Percentiles rank a stretch among this genome's conserved stretches.
phyloP scores from a whole-genome alignment of 2,888 invertebrate genomes.

The Rhabditoides inermis region DNA sequence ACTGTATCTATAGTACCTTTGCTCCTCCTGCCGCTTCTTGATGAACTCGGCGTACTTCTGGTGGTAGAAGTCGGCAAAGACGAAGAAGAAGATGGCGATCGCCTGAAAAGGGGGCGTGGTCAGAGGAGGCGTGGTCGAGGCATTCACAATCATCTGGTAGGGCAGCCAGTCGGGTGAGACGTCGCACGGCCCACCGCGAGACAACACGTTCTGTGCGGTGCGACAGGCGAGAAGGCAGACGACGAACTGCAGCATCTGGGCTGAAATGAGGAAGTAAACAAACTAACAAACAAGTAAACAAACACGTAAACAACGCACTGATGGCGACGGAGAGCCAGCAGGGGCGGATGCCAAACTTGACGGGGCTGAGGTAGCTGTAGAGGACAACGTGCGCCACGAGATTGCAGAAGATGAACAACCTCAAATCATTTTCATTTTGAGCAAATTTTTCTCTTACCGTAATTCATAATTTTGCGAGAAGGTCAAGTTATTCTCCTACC shows the following conservation, averaged over 20 bases:
- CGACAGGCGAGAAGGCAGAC: slow-evolving; percentile 3
- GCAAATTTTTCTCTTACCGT: no score
- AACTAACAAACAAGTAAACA: neutral
- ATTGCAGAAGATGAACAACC: slow-evolving; percentile 24
- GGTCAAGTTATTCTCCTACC: no score
- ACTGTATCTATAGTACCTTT: no score
- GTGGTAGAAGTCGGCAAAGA: slow-evolving; percentile 28
- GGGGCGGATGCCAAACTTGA: slow-evolving; percentile 17
- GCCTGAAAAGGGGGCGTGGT: slow-evolving; percentile 14
- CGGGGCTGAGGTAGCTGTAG: slow-evolving; percentile 20
- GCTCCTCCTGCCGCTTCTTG: no score
- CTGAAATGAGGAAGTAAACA: neutral
- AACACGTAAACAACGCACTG: neutral
- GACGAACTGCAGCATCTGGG: slow-evolving; percentile 26
- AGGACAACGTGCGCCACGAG: slow-evolving; percentile 22
- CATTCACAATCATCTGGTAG: no score
- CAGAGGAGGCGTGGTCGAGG: no score
- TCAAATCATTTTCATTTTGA: no score
- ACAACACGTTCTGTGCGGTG: neutral
- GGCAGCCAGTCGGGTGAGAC: slow-evolving; percentile 11
- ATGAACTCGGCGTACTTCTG: no score
- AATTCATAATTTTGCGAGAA: no score
- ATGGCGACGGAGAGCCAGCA: slow-evolving; percentile 22
- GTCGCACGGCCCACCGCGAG: slow-evolving; percentile 15
- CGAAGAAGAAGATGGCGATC: slow-evolving; percentile 12